Conservation (phyloP, 2,888 invertebrate genomes). For the Petrolisthes cinctipes region DNA sequence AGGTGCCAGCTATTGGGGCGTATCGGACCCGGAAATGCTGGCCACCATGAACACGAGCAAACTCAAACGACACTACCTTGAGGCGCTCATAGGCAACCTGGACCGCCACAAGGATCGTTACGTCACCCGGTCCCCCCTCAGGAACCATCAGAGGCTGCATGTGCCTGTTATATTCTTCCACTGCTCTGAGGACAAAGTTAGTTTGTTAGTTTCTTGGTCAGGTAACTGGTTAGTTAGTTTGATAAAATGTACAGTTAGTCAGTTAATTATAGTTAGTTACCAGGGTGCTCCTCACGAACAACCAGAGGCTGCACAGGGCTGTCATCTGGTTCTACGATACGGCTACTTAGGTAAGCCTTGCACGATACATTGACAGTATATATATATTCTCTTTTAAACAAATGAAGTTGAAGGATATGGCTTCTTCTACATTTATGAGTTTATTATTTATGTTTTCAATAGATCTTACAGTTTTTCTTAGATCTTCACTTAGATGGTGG, state of each 20-base stretch:
- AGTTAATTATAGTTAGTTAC: conserved; percentile 37
- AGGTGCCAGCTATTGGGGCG: conserved; percentile 57
- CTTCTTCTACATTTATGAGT: no score
- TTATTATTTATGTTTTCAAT: no score
- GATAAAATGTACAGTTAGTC: no score
- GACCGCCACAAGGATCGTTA: conserved; percentile 45
- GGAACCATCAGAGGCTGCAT: conserved; percentile 36
- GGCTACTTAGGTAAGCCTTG: no score
- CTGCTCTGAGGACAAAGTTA: conserved; percentile 50
- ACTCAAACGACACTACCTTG: conserved; percentile 36
- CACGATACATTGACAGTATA: no score
- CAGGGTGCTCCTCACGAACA: conserved; percentile 40
- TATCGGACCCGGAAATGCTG: conserved; percentile 33
- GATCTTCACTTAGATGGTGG: no score
- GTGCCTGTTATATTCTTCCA: conserved; percentile 61
- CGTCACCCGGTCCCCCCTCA: conserved; percentile 50
- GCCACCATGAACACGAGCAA: conserved; percentile 17
- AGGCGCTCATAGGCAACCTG: conserved; percentile 36
- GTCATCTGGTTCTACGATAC: conserved; percentile 53
- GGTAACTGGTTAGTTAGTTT: no score
- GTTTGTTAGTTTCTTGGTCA: neutral
- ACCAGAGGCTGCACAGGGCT: conserved; percentile 40
- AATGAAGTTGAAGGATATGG: no score
- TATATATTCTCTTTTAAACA: no score
- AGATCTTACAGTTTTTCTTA: no score